These are phyloP conservation scores for Lycopodina hypogea DNA, from an alignment of 37 sponge, comb jelly and placozoan species.

Conservation along the genomic window DNA sequence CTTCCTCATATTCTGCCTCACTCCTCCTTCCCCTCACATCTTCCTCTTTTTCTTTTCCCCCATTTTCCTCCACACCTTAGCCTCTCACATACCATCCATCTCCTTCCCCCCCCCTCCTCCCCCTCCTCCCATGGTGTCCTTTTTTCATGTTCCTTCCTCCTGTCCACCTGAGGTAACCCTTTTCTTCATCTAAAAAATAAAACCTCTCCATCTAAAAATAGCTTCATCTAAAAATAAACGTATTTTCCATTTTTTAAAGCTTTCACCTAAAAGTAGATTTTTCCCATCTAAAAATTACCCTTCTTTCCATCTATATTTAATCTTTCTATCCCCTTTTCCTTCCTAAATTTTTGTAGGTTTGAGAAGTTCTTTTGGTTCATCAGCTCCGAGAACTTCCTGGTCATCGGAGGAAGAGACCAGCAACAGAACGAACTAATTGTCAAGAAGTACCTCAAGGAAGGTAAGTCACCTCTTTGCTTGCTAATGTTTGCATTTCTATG, in stretches of 20 bases:
- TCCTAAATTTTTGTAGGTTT: constrained; percentile 60
- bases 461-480: constrained; percentile 11
- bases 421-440: constrained; percentile 97
- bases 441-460: constrained; percentile 81
- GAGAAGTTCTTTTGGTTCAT: constrained; percentile 99
- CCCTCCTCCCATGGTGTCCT: too few species aligned
- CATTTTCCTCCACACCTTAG: too few species aligned
- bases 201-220: too few species aligned
- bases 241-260: not conserved
- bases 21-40: not conserved
- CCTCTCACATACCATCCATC: too few species aligned
- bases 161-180: too few species aligned
- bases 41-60: not conserved
- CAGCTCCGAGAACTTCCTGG: constrained; percentile 90
- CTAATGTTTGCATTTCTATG: not conserved
- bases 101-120: too few species aligned
- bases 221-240: not conserved
- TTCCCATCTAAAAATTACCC: too few species aligned
- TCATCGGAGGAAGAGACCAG: constrained; percentile 95
- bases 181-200: too few species aligned
- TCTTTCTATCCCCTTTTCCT: not conserved
- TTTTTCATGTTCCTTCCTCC: too few species aligned
- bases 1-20: not conserved
- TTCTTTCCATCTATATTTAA: not conserved
- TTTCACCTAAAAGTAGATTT: too few species aligned